Base-by-base conservation (phyloP, 2,888 invertebrate genomes). In the Caenorhabditis afra region DNA sequence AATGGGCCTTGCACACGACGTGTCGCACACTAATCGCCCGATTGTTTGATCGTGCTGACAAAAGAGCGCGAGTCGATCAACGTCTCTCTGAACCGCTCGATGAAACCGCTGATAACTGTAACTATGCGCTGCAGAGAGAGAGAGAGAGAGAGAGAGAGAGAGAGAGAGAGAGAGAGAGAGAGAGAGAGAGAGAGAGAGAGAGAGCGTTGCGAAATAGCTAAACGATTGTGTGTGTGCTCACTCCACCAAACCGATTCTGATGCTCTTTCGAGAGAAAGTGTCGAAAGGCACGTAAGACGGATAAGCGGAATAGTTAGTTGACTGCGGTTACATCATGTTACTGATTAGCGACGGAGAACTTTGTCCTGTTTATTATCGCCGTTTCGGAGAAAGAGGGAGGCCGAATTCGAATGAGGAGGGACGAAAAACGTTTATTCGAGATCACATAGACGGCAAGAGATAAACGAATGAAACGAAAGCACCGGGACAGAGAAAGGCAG, bases 1-100 rank as follows among this genome's bases (percentile, higher is more conserved):
- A 35, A 20, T 12, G 35, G 18, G 37, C 11, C 2, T 14, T 3
- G 41, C 10, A 14, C 11, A 3, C 23, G 22, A 45, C 44, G 12
- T 22, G 39, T 57, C 22, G 57, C 57, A 57, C 57, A 57, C 41
- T 41, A 49, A 66, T 49, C 22, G 47, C 16, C 59, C 64, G 50
- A 64, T 64, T 41, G 47, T 58, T 58, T 58, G 49, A 67, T 58
- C 49, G 47, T 49, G 67, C 37, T 50, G 61, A 61, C 70, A 53
- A 62, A 44, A 35, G 23, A 61, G 29, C n/a, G 10, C n/a, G 10
- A 50, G n/a, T 50, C 23, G 70, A 62, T 47, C 61, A 45, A 55
- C 29, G 39, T 70, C 61, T 70, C 61, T 59, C 68, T 16, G 52
- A 68, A 68, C 14, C 16, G 23, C 12, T 16, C 66, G 16, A 18